These are phyloP conservation scores for Cheilosia grossa DNA, from an alignment of 2,888 invertebrate species.

Conservation along the genomic window DNA sequence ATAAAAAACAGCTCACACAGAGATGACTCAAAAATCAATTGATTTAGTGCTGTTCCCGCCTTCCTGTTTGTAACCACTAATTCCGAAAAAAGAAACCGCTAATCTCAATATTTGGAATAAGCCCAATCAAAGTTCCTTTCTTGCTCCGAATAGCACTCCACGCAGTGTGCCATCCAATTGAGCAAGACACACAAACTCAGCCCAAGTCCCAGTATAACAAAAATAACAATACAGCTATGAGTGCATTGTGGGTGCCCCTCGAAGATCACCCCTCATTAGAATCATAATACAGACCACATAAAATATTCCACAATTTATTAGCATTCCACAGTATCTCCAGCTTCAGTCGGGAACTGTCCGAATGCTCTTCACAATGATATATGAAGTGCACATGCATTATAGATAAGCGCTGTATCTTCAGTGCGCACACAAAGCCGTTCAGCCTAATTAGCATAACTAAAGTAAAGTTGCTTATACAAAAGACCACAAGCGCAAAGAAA, in stretches of 20 bases:
- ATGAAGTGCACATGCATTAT: conserved; percentile 62
- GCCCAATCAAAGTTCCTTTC: conserved; percentile 54
- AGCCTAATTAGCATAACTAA: conserved; percentile 62
- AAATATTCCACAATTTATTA: conserved; percentile 63
- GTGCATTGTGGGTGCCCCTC: conserved; percentile 65
- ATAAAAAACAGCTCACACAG: conserved; percentile 19
- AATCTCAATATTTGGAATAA: conserved; percentile 73
- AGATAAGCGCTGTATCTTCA: conserved; percentile 52
- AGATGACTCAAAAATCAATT: conserved; percentile 14
- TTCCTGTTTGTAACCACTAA: conserved; percentile 41
- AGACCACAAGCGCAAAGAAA: conserved; percentile 26
- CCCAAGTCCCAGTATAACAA: conserved; percentile 39
- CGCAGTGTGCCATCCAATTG: conserved; percentile 49
- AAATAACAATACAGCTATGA: conserved; percentile 55
- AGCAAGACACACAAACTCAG: conserved; percentile 13
- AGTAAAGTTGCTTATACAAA: conserved; percentile 57
- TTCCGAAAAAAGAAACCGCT: conserved; percentile 45
- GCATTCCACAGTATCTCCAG: conserved; percentile 38
- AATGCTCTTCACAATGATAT: conserved; percentile 62
- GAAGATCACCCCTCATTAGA: conserved; percentile 69
- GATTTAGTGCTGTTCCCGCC: conserved; percentile 56
- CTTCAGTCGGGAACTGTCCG: conserved; percentile 38
- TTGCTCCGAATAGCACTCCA: conserved; percentile 27
- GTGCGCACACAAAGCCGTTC: conserved; percentile 48
- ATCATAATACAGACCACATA: conserved; percentile 68